Conservation (phyloP, 2,888 invertebrate genomes). For the Drosophila buzzatii region DNA sequence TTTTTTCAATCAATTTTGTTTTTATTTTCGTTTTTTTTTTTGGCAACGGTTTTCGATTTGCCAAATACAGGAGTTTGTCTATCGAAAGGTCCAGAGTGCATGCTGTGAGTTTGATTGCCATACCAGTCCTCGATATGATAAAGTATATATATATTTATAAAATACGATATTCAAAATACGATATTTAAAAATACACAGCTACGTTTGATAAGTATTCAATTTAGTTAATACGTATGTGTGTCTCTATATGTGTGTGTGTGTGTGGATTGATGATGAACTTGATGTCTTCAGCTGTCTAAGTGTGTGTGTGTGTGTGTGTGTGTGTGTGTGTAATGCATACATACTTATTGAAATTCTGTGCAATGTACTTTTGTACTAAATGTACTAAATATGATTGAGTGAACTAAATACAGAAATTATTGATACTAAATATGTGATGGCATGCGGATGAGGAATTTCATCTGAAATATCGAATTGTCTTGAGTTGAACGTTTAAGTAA, state of each 20-base stretch:
- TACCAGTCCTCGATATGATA: slow-evolving; percentile 60
- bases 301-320: neutral
- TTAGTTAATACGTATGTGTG: slow-evolving; percentile 12
- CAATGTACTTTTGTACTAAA: neutral
- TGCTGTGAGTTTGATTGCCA: slow-evolving; percentile 44
- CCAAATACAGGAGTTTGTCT: slow-evolving; percentile 25
- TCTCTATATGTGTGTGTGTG: slow-evolving; percentile 14
- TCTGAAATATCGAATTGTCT: slow-evolving; percentile 7
- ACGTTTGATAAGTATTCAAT: slow-evolving; percentile 34
- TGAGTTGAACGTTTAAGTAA: neutral
- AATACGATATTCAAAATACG: slow-evolving; percentile 36
- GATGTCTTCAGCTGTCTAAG: neutral
- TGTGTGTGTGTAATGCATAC: slow-evolving; percentile 13
- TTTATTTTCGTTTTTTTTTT: neutral
- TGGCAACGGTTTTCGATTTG: slow-evolving; percentile 11
- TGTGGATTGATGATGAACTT: slow-evolving; percentile 1
- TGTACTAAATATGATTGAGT: slow-evolving; percentile 12
- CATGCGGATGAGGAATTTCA: slow-evolving; percentile 19
- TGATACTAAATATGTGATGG: neutral
- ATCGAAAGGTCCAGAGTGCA: slow-evolving; percentile 41
- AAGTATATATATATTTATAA: slow-evolving; percentile 32
- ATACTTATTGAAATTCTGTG: slow-evolving; percentile 28
- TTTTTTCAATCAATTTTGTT: neutral
- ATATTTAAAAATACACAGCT: slow-evolving; percentile 41
- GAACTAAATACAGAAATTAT: slow-evolving; percentile 5